phyloP scores from a whole-genome alignment of 2,888 invertebrate species.

The Aspidapion aeneum region DNA sequence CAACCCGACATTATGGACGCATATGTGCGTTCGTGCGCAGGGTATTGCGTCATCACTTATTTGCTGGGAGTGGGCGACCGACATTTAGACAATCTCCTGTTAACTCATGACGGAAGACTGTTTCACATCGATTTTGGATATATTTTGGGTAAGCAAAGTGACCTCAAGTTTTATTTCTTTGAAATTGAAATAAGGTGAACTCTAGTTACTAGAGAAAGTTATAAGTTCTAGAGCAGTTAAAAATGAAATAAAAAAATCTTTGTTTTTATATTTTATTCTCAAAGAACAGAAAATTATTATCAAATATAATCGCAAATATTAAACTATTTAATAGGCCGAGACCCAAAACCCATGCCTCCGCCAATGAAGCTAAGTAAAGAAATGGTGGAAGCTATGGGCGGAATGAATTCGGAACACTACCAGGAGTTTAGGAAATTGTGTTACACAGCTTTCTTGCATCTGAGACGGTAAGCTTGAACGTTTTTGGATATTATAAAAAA shows the following conservation, averaged over 20 bases:
- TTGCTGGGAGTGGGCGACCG: slow-evolving; percentile 96
- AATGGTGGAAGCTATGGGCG: slow-evolving; percentile 99
- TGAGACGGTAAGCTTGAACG: slow-evolving; percentile 62
- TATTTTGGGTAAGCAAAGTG: slow-evolving; percentile 22
- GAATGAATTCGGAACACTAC: slow-evolving; percentile 86
- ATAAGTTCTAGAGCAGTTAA: too few species aligned
- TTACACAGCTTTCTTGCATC: slow-evolving; percentile 93
- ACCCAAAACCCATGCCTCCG: slow-evolving; percentile 98
- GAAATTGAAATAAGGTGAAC: too few species aligned
- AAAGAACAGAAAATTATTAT: too few species aligned
- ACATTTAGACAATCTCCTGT: slow-evolving; percentile 93
- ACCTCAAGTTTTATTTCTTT: too few species aligned
- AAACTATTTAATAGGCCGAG: too few species aligned
- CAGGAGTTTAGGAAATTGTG: slow-evolving; percentile 92
- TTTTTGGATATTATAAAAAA: background rate
- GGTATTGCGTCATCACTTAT: slow-evolving; percentile 98
- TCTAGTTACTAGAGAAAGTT: too few species aligned
- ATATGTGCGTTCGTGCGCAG: slow-evolving; percentile 93
- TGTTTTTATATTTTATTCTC: too few species aligned
- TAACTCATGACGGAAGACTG: slow-evolving; percentile 85
- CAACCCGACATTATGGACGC: slow-evolving; percentile 95
- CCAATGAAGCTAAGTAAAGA: slow-evolving; percentile 99
- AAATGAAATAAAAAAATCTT: too few species aligned
- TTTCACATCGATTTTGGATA: slow-evolving; percentile 99
- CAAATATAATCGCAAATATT: too few species aligned